Evolutionary conservation across 1,140 invertebrate species (phyloP), one percentile per base, ranked within the genome.

Genomic region (Heliothis subflexa): DNA sequence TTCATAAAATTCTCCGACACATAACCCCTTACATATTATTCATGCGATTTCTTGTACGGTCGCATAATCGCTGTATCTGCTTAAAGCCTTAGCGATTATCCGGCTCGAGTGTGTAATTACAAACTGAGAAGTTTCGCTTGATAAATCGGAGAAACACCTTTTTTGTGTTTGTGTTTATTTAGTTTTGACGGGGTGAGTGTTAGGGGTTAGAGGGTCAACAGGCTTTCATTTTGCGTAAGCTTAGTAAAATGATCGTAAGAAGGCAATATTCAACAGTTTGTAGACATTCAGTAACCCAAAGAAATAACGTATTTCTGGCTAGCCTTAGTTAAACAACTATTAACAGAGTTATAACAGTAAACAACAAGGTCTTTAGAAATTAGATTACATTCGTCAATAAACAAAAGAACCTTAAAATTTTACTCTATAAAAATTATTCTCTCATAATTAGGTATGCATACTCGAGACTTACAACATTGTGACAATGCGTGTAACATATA

Each of bases 101-200:
- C 47, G 47, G 50, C 47, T 25, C 13, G 2, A 68, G 64, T 68
- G 18, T 68, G 64, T 68, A 68, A 68, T 68, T 68, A 68, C 64
- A 68, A 12, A 68, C 40, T 68, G n/a, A 68, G n/a, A n/a, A 14
- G 47, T 68, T 68, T 50, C 62, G 50, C 18, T 4, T 50, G 64
- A 52, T 52, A 52, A 50, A 68, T 25, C 61, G 21, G 64, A 68
- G 64, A 68, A 68, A 68, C 21, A 68, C 64, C 47, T 68, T 68
- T 50, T 68, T 68, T 68, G 47, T 50, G 47, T 68, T 68, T 68
- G 16, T 61, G 59, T 62, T 40, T 62, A 25, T 50, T 68, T 40
- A 52, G 18, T 50, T 50, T 28, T 28, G 45, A 50, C 21, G 47
- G 18, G 64, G 64, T 25, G 5, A 50, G 14, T 50, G 25, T 50